A percentile compares a stretch with the other conserved stretches of the same genome.
These are phyloP conservation scores for Rhopalosiphum nymphaeae DNA, from an alignment of 2,888 invertebrate genomes.

Conservation along the genomic window DNA sequence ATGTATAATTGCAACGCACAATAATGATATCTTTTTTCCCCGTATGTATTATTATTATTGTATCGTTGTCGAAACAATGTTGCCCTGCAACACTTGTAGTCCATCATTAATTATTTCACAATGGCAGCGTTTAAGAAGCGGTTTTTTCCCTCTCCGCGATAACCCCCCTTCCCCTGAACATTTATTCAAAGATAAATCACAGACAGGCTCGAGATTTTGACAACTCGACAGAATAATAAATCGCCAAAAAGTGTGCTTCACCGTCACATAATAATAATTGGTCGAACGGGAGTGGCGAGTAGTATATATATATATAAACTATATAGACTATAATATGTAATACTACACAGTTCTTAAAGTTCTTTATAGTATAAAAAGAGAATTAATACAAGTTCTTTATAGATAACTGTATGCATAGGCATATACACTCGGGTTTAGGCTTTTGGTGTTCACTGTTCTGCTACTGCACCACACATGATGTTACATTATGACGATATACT, in stretches of 20 bases:
- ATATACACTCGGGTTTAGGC: not conserved
- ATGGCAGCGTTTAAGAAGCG: constrained; percentile 48
- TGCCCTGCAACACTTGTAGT: constrained; percentile 34
- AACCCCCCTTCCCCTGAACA: not conserved
- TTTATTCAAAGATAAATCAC: constrained; percentile 57
- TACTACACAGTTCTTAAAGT: not conserved
- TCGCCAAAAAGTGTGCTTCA: constrained; percentile 28
- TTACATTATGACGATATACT: not conserved
- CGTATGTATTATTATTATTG: constrained; percentile 12
- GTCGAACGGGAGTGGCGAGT: constrained; percentile 29
- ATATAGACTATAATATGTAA: not conserved
- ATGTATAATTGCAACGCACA: not conserved
- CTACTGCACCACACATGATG: not conserved
- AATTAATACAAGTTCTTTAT: not conserved
- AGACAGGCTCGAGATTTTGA: constrained; percentile 51
- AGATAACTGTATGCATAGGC: not conserved
- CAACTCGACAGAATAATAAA: constrained; percentile 60
- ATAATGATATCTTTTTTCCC: not conserved
- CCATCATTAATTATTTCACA: constrained; percentile 62
- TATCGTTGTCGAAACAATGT: constrained; percentile 42
- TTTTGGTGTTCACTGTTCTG: not conserved
- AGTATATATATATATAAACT: not conserved
- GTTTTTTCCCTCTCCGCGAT: not conserved
- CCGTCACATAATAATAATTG: constrained; percentile 27
- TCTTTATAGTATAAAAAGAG: not conserved